These are phyloP conservation scores for Liasis olivaceus DNA, from an alignment of 2,797 vertebrate species.

Conservation along the genomic window DNA sequence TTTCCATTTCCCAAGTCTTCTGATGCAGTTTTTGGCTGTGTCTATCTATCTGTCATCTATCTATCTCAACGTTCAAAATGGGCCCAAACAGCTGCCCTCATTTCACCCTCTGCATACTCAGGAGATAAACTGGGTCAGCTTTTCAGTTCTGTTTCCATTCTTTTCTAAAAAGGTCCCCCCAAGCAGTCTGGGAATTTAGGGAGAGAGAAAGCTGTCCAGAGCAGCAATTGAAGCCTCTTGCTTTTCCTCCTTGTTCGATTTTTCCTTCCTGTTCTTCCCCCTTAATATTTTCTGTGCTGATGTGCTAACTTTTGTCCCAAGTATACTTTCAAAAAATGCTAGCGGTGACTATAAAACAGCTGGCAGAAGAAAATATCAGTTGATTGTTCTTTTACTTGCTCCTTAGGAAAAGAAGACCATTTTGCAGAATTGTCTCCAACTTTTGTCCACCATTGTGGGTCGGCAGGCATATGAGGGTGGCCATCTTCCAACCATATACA, in stretches of 20 bases:
- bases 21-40: neutral
- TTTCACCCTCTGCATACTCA: neutral
- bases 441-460: neutral
- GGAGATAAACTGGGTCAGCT: neutral
- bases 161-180: neutral
- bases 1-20: neutral
- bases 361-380: neutral
- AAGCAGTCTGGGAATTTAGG: neutral
- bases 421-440: neutral
- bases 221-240: neutral
- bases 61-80: neutral
- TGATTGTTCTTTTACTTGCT: neutral
- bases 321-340: neutral
- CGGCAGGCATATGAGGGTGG: neutral
- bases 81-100: neutral
- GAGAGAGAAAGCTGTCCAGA: neutral
- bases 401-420: neutral
- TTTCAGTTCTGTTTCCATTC: neutral
- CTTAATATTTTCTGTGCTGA: neutral
- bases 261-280: neutral
- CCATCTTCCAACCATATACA: neutral
- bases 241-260: neutral
- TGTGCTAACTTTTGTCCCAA: neutral
- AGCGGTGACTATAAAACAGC: neutral
- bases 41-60: neutral